Evolutionary conservation across 2,888 invertebrate genomes (phyloP).

Genomic region (Tetropium fuscum): DNA sequence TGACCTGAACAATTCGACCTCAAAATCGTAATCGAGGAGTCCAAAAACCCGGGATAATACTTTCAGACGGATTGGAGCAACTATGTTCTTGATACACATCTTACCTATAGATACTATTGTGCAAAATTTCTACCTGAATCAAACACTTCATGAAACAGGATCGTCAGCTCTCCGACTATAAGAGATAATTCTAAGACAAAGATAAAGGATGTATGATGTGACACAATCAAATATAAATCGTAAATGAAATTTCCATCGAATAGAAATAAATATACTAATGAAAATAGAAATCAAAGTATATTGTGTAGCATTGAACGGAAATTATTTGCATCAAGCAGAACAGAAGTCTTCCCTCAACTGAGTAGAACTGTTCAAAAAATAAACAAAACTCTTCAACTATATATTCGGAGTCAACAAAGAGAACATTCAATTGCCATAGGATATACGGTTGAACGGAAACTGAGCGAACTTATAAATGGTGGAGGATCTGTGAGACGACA

Average conservation of each 20-base stretch:
- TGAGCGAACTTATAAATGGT: conserved; percentile 41
- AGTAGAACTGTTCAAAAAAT: conserved; percentile 10
- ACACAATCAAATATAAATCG: no score
- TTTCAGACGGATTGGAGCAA: no score
- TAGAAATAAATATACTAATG: background rate
- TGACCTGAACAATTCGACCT: no score
- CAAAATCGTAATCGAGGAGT: no score
- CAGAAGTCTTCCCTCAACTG: background rate
- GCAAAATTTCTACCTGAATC: no score
- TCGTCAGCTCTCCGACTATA: no score
- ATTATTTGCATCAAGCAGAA: background rate
- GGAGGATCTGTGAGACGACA: conserved; percentile 39
- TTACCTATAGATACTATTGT: no score
- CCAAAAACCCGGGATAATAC: no score
- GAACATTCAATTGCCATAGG: conserved; percentile 39
- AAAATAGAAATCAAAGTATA: background rate
- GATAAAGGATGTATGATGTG: no score
- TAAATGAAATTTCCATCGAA: background rate
- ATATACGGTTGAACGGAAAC: conserved; percentile 30
- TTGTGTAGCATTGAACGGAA: background rate
- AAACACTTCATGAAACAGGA: no score
- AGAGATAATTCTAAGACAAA: no score
- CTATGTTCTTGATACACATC: no score
- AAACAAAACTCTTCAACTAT: conserved; percentile 14
- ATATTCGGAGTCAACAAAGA: conserved; percentile 10